Evolutionary conservation across 1,140 invertebrate genomes (phyloP), one percentile per base, ranked within the genome.

Genomic region (Cotesia vestalis): DNA sequence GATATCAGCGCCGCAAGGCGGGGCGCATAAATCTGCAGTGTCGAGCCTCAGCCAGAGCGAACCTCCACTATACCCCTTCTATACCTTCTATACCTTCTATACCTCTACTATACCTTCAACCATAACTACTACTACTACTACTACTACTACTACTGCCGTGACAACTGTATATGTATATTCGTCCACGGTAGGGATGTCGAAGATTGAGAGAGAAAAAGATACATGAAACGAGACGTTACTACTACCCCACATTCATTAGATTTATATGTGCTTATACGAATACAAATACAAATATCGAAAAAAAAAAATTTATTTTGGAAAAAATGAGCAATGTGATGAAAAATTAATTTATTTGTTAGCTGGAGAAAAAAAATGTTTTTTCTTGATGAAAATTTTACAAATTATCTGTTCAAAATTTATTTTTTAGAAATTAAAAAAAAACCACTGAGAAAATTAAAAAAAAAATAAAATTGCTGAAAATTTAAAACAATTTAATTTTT

Each of bases 1-100:
- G 83, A 84, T 87, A 87, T 87, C 86, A 85, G 81, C 82, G 79
- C 78, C 81, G 81, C 83, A 78, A 86, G 84, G 81, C 83, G 81
- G 81, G 78, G 76, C 82, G 84, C 83, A 87, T 87, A 87, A 87
- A 87, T 87, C 85, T 86, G 80, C 81, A 81, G 79, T 75, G 81
- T 79, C 78, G 38, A 35, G 34, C 69, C 59, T 55, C 72, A 40
- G 17, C 40, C 40, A 46, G 40, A 46, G 40, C 40, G 6, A 12
- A 61, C 35, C 40, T 40, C 9, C 11, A 46, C 40, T 46, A 46
- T 11, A 46, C 6, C 40, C n/a, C n/a, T n/a, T n/a, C n/a, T n/a
- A n/a, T n/a, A n/a, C n/a, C n/a, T n/a, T n/a, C n/a, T n/a, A n/a
- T n/a, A n/a, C n/a, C n/a, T n/a, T n/a, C n/a, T n/a, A n/a, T n/a